Conservation (phyloP, 53 echinoderm and acorn worm genomes). For the Hippasteria phrygiana region DNA sequence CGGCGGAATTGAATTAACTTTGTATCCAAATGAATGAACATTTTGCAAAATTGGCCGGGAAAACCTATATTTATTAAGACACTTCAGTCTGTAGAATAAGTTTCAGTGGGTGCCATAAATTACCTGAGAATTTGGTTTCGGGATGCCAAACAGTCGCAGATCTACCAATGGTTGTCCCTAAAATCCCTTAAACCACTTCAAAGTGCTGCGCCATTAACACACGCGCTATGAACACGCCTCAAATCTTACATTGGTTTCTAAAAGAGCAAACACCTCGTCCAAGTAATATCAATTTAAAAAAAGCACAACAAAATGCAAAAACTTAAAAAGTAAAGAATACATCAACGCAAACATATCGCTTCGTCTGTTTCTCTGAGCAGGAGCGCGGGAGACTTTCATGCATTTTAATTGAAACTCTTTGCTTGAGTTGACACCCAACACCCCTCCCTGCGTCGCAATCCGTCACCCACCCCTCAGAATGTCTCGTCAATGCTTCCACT, state of each 20-base stretch:
- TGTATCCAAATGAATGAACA: too few species aligned
- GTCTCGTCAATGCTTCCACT: background rate
- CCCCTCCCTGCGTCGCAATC: background rate
- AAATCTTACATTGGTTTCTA: slow-evolving; percentile 1
- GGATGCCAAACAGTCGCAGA: too few species aligned
- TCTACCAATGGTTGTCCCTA: too few species aligned
- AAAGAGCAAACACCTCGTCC: background rate
- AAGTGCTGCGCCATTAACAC: background rate
- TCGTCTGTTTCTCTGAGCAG: background rate
- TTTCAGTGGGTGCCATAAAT: too few species aligned
- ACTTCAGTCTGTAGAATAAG: too few species aligned
- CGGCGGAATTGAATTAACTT: too few species aligned
- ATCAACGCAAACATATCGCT: slow-evolving; percentile 41
- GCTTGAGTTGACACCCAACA: slow-evolving; percentile 27
- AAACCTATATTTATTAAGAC: too few species aligned
- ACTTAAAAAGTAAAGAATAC: slow-evolving; percentile 7
- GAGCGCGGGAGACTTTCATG: background rate
- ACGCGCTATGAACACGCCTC: background rate
- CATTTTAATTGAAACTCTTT: slow-evolving; percentile 51
- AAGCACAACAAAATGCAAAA: background rate
- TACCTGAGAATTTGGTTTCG: too few species aligned
- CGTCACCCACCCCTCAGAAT: background rate
- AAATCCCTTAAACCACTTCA: too few species aligned
- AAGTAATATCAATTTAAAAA: background rate
- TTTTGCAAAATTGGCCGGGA: too few species aligned